Evolutionary conservation across 2,113 vertebrate genomes (phyloP), one percentile per base, ranked within the genome.

Genomic region (Erythrocercus mccallii): DNA sequence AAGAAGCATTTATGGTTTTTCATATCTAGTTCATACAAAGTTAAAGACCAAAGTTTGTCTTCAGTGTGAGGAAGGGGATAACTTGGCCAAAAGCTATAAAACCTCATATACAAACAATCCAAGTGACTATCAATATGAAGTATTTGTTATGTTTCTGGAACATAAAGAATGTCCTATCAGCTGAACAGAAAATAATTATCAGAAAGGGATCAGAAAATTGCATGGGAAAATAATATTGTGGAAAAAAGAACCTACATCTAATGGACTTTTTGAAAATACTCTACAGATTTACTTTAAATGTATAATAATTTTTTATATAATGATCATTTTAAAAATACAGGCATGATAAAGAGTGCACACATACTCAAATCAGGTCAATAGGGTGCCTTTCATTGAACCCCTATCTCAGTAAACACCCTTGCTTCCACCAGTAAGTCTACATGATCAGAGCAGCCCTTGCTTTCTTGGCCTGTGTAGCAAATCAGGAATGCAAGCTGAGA

Each of bases 81-180:
- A 86, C 94, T 92, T 92, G 50, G 44, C 72, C 76, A 93, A 94
- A 80, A 70, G 38, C 28, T 86, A 53, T 58, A 92, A 92, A 77
- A 54, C n/a, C 42, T 77, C 2, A 0, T 38, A 20, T 54, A 88
- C 15, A 51, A 91, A 81, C 61, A 87, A 70, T 78, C 73, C 66
- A 92, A 92, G 31, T 62, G 42, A 66, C 37, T 72, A 69, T 35
- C n/a, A 48, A 27, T 72, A 90, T 73, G 48, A 73, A 72, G 38
- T 38, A 62, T 58, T 82, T 77, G n/a, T 57, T 81, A 33, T 22
- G 7, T 31, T 77, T 83, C 64, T 68, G 25, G 38, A 86, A 57
- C 17, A 50, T 8, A 14, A 14, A 16, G 10, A 61, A 58, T 19
- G 7, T 78, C 71, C 7, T 50, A 42, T 38, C 38, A 70, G 60